A percentile compares a stretch with the other conserved stretches of the same genome.
Evolutionary conservation across 2,113 vertebrate species (phyloP).

Genomic region (Alexandromys fortis): DNA sequence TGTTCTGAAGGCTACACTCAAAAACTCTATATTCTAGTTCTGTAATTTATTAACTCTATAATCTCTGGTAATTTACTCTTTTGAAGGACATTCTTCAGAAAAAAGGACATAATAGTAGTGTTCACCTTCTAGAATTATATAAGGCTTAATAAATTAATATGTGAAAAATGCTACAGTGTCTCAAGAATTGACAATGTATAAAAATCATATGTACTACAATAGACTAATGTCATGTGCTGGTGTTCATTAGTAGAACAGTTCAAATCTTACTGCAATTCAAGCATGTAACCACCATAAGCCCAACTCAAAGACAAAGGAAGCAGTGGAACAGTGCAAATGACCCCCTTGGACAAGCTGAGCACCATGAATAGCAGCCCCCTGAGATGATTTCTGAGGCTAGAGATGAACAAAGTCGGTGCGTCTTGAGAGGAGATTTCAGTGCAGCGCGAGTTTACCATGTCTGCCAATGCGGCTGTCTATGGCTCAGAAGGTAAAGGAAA

Average conservation of each 20-base stretch:
- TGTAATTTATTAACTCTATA: constrained; percentile 35
- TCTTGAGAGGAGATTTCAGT: constrained; percentile 37
- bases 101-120: constrained; percentile 18
- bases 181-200: neutral
- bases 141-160: constrained; percentile 27
- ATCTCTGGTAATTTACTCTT: neutral
- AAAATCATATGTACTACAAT: neutral
- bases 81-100: constrained; percentile 19
- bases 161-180: neutral
- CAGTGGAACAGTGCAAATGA: neutral
- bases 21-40: constrained; percentile 28
- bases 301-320: constrained; percentile 25
- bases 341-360: neutral
- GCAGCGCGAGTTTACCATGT: neutral
- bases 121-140: neutral
- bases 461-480: neutral
- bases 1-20: neutral
- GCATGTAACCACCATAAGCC: neutral
- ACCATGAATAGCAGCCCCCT: neutral
- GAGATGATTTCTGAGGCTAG: constrained; percentile 37
- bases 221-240: neutral
- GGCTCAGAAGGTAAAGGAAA: constrained; percentile 33
- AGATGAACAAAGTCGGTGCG: neutral
- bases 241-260: neutral
- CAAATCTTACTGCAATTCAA: neutral